Conservation (phyloP, 2,113 vertebrate species). For the Microcebus ravelobensis region DNA sequence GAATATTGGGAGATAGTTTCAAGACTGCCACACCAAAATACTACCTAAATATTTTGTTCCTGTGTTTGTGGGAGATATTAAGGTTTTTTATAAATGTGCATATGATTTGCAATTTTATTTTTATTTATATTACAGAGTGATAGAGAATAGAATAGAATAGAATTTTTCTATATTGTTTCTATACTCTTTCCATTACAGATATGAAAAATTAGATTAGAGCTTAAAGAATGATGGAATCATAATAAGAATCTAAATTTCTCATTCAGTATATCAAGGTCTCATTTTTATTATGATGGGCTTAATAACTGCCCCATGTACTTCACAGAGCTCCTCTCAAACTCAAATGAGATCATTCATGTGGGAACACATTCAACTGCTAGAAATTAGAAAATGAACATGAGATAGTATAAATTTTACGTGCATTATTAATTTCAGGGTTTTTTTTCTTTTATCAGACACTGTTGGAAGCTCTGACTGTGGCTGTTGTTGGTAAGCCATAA, state of each 20-base stretch:
- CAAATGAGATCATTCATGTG: background rate
- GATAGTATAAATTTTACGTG: background rate
- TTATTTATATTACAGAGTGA: slow-evolving; percentile 39
- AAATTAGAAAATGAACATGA: background rate
- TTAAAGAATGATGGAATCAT: background rate
- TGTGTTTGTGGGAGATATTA: background rate
- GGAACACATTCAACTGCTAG: background rate
- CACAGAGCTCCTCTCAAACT: background rate
- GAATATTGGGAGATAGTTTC: slow-evolving; percentile 16
- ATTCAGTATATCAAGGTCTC: background rate
- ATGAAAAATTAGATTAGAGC: slow-evolving; percentile 34
- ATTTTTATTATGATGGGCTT: background rate
- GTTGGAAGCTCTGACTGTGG: slow-evolving; percentile 93
- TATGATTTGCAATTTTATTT: slow-evolving; percentile 34
- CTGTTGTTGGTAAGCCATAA: slow-evolving; percentile 88
- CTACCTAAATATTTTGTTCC: background rate
- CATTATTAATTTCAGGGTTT: slow-evolving; percentile 43
- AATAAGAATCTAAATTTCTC: slow-evolving; percentile 36
- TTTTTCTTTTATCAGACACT: slow-evolving; percentile 88
- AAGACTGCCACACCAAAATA: slow-evolving; percentile 3
- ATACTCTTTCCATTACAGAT: slow-evolving; percentile 19
- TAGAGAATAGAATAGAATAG: background rate
- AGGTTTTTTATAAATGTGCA: slow-evolving; percentile 3
- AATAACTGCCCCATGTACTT: background rate
- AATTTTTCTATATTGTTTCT: slow-evolving; percentile 6